phyloP scores from a whole-genome alignment of 2,888 invertebrate species.

The Drosophila neoperkinsi region DNA sequence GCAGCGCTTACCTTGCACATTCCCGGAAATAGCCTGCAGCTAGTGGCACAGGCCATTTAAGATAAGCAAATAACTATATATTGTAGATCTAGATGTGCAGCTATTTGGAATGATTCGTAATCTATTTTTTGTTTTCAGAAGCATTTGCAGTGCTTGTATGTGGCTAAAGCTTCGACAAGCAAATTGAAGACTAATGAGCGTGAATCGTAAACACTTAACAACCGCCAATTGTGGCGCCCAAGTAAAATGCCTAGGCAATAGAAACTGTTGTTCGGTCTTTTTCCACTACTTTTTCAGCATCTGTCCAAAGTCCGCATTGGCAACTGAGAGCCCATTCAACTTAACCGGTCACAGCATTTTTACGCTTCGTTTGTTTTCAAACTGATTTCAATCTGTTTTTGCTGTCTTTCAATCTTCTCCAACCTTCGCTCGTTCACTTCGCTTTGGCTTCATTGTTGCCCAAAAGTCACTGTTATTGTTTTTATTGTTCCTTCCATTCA shows the following conservation, averaged over 20 bases:
- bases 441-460: conserved; percentile 73
- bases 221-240: neutral
- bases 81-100: neutral
- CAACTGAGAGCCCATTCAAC: conserved; percentile 18
- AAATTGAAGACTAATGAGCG: conserved; percentile 58
- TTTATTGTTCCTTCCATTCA: conserved; percentile 14
- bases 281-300: conserved; percentile 7
- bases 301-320: conserved; percentile 9
- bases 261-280: neutral
- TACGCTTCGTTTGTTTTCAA: conserved; percentile 80
- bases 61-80: neutral
- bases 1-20: neutral
- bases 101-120: neutral
- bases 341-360: conserved; percentile 67
- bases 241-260: conserved; percentile 1
- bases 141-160: no score
- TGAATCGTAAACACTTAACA: conserved; percentile 30
- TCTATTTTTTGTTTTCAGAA: neutral
- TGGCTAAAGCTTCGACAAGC: conserved; percentile 32
- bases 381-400: conserved; percentile 82
- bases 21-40: neutral
- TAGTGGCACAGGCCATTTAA: neutral
- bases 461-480: conserved; percentile 62
- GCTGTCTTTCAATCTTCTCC: conserved; percentile 61
- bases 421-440: conserved; percentile 23